Base-by-base conservation (phyloP, 2,888 invertebrate genomes). In the Pollenia angustigena region DNA sequence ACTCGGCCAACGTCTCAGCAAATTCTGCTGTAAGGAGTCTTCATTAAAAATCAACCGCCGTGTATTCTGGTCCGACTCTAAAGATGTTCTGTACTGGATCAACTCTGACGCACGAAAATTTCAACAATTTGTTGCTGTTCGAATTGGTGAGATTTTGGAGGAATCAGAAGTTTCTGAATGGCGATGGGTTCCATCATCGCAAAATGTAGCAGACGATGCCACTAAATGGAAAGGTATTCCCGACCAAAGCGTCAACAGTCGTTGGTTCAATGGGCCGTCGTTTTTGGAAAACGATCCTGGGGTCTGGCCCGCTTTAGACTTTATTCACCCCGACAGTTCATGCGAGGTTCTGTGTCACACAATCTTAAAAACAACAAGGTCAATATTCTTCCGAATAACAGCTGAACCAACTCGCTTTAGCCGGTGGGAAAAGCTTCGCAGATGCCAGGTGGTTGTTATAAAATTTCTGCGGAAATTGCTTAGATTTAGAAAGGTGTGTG, bases 31-130 rank as follows among this genome's bases (percentile, higher is more conserved):
- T 1, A 18, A 42, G n/a, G 66, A 83, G 54, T 46, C 60, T 6
- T 72, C 81, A 23, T 42, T 83, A 0, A 62, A 42, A 16, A 60
- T 87, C 12, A 78, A 56, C 1, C 60, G 80, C 2, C 46, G 50
- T 3, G 23, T 81, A 4, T 88, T 71, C 62, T 88, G 88, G 87
- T 76, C 79, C 9, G 84, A 85, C 46, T 71, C 69, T 2, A 50
- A 46, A 40, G 52, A 50, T 16, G 69, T 69, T 42, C n/a, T 69
- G 4, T 23, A 68, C 18, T 83, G 86, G 76, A 71, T 86, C 4
- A 58, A 58, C 9, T 85, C 74, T 40, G 83, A 83, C n/a, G 56
- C 75, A 18, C 23, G 81, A 16, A 80, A 71, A 50, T 83, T 76
- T 52, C 69, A 76, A 12, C 78, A 83, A 46, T 87, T 85, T 50